Base-by-base conservation (phyloP, 2,888 invertebrate species). In the Orthonevra nobilis region DNA sequence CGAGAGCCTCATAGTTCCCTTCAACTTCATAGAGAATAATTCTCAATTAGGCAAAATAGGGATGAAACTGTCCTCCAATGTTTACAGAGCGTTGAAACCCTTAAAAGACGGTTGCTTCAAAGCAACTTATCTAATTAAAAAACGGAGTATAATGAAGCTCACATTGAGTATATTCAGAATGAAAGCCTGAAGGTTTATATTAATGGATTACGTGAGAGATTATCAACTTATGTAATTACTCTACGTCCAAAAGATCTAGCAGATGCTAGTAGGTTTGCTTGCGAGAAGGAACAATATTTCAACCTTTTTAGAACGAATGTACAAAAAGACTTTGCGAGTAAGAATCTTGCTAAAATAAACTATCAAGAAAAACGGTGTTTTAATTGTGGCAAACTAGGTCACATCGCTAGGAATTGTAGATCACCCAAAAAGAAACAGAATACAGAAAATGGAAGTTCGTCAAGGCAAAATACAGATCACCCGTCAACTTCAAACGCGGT, bases 191-290 rank as follows among this genome's bases (percentile, higher is more conserved):
- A 44, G 19, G 44, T 58, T 20, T 58, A 44, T 6, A 58, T 58
- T 2, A 56, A 56, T 26, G 4, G n/a, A n/a, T n/a, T n/a, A n/a
- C n/a, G n/a, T 64, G n/a, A n/a, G n/a, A n/a, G n/a, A n/a, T n/a
- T n/a, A n/a, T n/a, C n/a, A n/a, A n/a, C n/a, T n/a, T n/a, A 72
- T 10, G 72, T 48, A 1, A 46, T 64, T 4, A 60, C 46, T 1
- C 15, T 46, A 3, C 46, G 60, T 12, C 38, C 48, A 0, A 61
- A 61, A 17, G 30, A 7, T 14, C 17, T 61, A 17, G 20, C 46
- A 10, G n/a, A n/a, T n/a, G n/a, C n/a, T n/a, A n/a, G n/a, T n/a
- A n/a, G n/a, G n/a, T n/a, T n/a, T n/a, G n/a, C n/a, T n/a, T n/a
- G n/a, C n/a, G n/a, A n/a, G n/a, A n/a, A n/a, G n/a, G n/a, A n/a